phyloP scores from a whole-genome alignment of 2,113 vertebrate species.

The Alectura lathami region DNA sequence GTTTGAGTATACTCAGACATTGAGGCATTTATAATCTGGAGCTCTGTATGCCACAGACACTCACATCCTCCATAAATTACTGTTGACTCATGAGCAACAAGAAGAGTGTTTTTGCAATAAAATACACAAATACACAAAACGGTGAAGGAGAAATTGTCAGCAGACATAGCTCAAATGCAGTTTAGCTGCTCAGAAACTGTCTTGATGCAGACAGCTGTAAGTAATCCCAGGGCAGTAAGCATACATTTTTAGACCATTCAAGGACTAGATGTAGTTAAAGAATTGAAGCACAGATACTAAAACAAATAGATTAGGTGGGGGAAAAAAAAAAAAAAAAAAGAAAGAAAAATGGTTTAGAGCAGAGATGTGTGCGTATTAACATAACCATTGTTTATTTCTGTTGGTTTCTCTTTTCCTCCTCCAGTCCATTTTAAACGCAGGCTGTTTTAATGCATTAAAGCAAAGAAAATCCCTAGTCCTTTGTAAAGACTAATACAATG shows the following conservation, averaged over 20 bases:
- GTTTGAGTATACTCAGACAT: fast-evolving
- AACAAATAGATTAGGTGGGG: fast-evolving
- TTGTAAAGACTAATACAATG: background rate
- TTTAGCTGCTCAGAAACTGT: background rate
- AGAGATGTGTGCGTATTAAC: fast-evolving
- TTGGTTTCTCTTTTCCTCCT: background rate
- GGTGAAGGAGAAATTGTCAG: background rate
- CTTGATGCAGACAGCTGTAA: background rate
- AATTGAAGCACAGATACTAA: background rate
- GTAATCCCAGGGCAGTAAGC: background rate
- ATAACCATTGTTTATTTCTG: background rate
- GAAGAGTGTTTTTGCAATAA: background rate
- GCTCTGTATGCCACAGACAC: background rate
- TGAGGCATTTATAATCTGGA: background rate
- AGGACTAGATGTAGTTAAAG: background rate
- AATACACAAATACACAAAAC: background rate
- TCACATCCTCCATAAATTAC: background rate
- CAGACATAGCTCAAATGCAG: background rate
- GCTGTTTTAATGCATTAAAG: background rate
- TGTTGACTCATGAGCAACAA: background rate
- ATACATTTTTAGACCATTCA: background rate
- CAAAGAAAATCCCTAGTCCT: background rate
- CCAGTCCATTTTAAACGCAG: background rate
- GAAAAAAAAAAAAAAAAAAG: no score
- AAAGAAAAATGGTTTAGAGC: background rate